Conservation (phyloP, 2,113 vertebrate genomes). For the Grammomys surdaster region DNA sequence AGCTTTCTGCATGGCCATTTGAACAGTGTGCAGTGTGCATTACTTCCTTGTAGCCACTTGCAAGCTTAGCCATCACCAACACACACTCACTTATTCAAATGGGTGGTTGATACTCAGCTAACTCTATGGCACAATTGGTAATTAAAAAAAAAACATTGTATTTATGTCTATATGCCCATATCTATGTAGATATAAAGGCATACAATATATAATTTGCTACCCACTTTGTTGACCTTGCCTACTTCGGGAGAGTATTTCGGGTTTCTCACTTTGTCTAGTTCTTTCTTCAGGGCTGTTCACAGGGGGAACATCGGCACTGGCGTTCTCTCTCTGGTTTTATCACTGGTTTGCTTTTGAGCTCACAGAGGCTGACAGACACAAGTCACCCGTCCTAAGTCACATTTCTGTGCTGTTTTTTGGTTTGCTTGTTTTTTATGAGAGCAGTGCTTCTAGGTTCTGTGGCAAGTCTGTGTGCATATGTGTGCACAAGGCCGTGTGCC, state of each 20-base stretch:
- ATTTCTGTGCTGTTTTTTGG: not conserved
- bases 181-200: not conserved
- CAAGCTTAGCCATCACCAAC: not conserved
- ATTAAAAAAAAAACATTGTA: not conserved
- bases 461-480: not conserved
- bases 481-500: not conserved
- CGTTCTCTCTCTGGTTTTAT: constrained; percentile 21
- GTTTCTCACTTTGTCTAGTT: not conserved
- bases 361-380: not conserved
- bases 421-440: not conserved
- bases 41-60: not conserved
- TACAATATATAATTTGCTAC: not conserved
- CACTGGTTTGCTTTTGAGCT: not conserved
- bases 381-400: not conserved
- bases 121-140: not conserved
- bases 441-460: not conserved
- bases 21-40: not conserved
- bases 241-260: not conserved
- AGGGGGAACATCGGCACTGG: not conserved
- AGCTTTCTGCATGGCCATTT: not conserved
- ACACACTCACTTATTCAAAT: no score
- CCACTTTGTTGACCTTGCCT: not conserved
- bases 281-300: not conserved
- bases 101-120: not conserved
- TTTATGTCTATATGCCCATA: not conserved